Evolutionary conservation across 2,888 invertebrate species (phyloP).

Genomic region (Thalpophila matura): DNA sequence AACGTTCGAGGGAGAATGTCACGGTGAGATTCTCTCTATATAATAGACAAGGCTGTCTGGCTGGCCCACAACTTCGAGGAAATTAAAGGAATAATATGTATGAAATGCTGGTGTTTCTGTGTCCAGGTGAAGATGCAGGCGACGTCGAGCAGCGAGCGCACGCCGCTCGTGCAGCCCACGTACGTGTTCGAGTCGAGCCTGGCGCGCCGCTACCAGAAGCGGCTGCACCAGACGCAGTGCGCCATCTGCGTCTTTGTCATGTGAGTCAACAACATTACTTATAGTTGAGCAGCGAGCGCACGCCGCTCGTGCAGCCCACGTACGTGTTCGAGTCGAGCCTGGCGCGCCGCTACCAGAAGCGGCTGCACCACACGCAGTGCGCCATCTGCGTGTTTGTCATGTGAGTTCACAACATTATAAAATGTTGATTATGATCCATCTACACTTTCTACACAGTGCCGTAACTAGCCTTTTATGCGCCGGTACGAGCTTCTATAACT

Average conservation of each 20-base stretch:
- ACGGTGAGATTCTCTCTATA: too few relatives aligned
- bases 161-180: constrained; percentile 88
- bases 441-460: too few relatives aligned
- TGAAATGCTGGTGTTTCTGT: not conserved
- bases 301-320: constrained; percentile 87
- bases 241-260: constrained; percentile 92
- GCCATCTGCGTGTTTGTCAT: constrained; percentile 92
- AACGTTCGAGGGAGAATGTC: too few relatives aligned
- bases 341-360: constrained; percentile 85
- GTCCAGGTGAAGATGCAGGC: constrained; percentile 75
- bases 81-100: too few relatives aligned
- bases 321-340: constrained; percentile 72
- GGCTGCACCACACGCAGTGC: constrained; percentile 92
- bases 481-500: too few relatives aligned
- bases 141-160: constrained; percentile 84
- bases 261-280: constrained; percentile 91
- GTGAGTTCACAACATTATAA: too few relatives aligned
- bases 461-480: too few relatives aligned
- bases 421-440: too few relatives aligned
- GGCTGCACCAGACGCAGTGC: constrained; percentile 92
- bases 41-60: too few relatives aligned
- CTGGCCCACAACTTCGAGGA: too few relatives aligned
- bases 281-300: constrained; percentile 88
- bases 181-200: constrained; percentile 89
- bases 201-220: constrained; percentile 85